Conservation (phyloP, 92 coral and sea anemone genomes). For the Metridium senile region DNA sequence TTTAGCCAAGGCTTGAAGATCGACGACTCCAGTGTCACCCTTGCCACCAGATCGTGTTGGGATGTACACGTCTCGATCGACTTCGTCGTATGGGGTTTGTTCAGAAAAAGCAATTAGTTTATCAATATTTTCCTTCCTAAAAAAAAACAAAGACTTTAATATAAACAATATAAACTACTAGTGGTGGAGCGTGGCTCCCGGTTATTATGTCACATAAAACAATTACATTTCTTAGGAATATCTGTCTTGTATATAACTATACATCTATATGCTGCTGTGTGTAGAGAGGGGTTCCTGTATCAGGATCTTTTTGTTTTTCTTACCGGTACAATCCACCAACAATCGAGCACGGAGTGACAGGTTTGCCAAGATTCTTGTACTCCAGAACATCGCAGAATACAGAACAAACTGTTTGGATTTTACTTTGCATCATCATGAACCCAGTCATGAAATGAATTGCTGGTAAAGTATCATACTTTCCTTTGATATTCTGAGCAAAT, state of each 20-base stretch:
- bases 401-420: slow-evolving; percentile 40
- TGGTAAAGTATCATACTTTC: slow-evolving; percentile 19
- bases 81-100: slow-evolving; percentile 22
- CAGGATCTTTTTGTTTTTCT: slow-evolving; percentile 39
- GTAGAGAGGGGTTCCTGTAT: slow-evolving; percentile 35
- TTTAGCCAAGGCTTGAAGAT: slow-evolving; percentile 39
- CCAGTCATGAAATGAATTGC: slow-evolving; percentile 50
- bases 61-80: slow-evolving; percentile 45
- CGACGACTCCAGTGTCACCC: slow-evolving; percentile 50
- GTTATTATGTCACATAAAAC: too few relatives aligned
- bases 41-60: slow-evolving; percentile 39
- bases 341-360: slow-evolving; percentile 36
- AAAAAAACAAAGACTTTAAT: slow-evolving; percentile 11
- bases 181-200: too few relatives aligned
- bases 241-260: too few relatives aligned
- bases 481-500: slow-evolving; percentile 33
- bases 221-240: too few relatives aligned
- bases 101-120: slow-evolving; percentile 34
- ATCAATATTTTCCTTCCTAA: slow-evolving; percentile 39
- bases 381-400: slow-evolving; percentile 53
- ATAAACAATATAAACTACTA: too few relatives aligned
- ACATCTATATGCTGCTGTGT: too few relatives aligned
- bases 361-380: slow-evolving; percentile 40
- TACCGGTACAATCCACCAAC: slow-evolving; percentile 30
- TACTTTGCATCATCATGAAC: slow-evolving; percentile 48